Base-by-base conservation (phyloP, 2,888 invertebrate genomes). In the Xylota segnis region DNA sequence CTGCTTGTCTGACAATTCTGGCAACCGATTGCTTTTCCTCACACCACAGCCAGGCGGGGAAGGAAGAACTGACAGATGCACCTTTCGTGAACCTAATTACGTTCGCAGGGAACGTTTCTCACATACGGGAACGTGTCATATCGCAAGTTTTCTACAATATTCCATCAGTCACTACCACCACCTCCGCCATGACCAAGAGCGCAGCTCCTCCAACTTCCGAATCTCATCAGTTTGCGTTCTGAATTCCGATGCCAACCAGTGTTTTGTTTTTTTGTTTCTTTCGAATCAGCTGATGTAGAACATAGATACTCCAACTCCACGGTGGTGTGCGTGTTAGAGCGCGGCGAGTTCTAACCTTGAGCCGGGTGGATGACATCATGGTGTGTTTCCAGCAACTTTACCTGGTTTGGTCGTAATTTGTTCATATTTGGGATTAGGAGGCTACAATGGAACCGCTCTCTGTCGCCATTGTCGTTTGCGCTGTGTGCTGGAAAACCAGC, bases 351-450 rank as follows among this genome's bases (percentile, higher is more conserved):
- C 43, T 78, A 83, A 78, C 78, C 83, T 83, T 83, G 83, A 77
- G 72, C 65, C 40, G 45, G 83, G 71, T 83, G 54, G 83, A 78
- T 83, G 83, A 77, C 78, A 83, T 78, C 83, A 79, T 70, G 7
- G 32, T 7, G 32, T 32, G 32, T 3, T 32, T 32, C 32, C 16
- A 5, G 14, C 16, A 18, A 23, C 50, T 23, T 40, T 27, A 43
- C 37, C 52, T 61, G 27, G 52, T 50, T 54, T 74, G 23, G 72
- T 72, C 18, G 72, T 50, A 16, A 61, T 61, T 61, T 43, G 18
- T 40, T 43, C 43, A 9, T 37, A 27, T 34, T 43, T 61, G 61
- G 43, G 43, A 10, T 43, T 45, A 43, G 43, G 61, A 29, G 58
- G 37, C 58, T 37, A 16, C 59, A 40, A 59, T 61, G 45, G 45